These are phyloP conservation scores for Ceyx melanurus DNA, from an alignment of 2,113 vertebrate species.

Conservation along the genomic window DNA sequence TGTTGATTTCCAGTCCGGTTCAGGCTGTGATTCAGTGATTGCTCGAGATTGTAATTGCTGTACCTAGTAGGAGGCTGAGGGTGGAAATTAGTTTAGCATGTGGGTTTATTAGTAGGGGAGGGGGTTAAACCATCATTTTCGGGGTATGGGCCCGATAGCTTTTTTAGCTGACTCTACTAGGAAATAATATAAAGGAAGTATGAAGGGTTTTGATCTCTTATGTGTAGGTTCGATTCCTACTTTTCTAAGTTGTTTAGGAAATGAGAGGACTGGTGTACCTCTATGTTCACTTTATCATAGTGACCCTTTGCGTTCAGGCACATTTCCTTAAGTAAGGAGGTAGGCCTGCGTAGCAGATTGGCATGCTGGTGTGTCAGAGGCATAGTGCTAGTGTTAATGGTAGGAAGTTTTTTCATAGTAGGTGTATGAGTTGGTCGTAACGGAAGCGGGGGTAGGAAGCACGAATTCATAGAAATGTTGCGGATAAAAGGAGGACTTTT, in stretches of 20 bases:
- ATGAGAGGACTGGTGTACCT: background rate
- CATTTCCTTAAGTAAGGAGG: background rate
- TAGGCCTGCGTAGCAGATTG: rapidly evolving
- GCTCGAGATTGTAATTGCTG: too few relatives aligned
- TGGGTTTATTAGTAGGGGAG: background rate
- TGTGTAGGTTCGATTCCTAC: conserved; percentile 19
- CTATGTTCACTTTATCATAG: background rate
- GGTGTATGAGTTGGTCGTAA: background rate
- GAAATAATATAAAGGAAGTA: conserved; percentile 54
- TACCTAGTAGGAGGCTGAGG: too few relatives aligned
- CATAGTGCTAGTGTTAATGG: background rate
- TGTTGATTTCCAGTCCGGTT: too few relatives aligned
- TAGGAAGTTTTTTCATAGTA: background rate
- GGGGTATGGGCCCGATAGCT: conserved; percentile 65
- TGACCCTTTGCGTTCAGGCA: background rate
- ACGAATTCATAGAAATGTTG: too few relatives aligned
- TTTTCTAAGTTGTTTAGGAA: conserved; percentile 6
- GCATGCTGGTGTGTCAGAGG: rapidly evolving
- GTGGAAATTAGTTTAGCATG: too few relatives aligned
- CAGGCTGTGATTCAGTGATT: too few relatives aligned
- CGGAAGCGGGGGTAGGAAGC: background rate
- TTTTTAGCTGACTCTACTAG: conserved; percentile 68
- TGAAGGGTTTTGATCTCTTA: conserved; percentile 25
- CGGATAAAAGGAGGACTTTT: too few relatives aligned
- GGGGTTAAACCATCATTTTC: conserved; percentile 51